Evolutionary conservation across 2,113 vertebrate genomes (phyloP).

Genomic region (Siniperca chuatsi): DNA sequence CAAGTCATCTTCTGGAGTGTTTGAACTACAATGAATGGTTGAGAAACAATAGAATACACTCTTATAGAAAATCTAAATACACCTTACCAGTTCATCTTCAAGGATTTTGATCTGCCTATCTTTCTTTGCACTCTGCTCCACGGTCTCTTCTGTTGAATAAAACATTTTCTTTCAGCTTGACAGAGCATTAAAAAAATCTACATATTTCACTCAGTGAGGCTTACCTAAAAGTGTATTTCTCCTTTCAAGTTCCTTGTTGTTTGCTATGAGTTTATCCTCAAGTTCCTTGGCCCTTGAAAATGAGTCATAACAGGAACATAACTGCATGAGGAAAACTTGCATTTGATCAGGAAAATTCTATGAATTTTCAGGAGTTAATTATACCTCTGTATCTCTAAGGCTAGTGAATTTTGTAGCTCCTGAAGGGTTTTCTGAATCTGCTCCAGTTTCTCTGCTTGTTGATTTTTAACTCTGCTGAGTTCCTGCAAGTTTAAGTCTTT

Average conservation of each 20-base stretch:
- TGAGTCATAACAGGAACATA: conserved; percentile 29
- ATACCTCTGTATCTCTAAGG: conserved; percentile 87
- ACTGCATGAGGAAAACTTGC: background rate
- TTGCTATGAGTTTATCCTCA: conserved; percentile 56
- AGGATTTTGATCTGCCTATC: conserved; percentile 86
- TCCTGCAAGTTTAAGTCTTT: conserved; percentile 86
- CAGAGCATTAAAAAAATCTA: background rate
- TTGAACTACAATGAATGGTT: background rate
- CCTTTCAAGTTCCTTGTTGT: conserved; percentile 68
- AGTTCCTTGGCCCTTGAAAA: conserved; percentile 74
- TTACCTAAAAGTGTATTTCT: conserved; percentile 74
- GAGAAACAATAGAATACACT: background rate
- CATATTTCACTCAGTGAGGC: background rate
- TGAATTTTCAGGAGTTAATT: background rate
- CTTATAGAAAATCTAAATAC: background rate
- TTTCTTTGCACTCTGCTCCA: conserved; percentile 81
- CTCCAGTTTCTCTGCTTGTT: conserved; percentile 80
- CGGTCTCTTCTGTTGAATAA: conserved; percentile 83
- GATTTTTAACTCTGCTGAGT: conserved; percentile 79
- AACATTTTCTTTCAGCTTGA: conserved; percentile 6
- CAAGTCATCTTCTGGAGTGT: background rate
- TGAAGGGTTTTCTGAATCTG: conserved; percentile 79
- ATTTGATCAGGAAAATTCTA: background rate
- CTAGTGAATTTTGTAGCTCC: conserved; percentile 83
- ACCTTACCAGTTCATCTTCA: conserved; percentile 84